phyloP scores from a whole-genome alignment of 2,888 invertebrate species.

The Proisotoma minuta region DNA sequence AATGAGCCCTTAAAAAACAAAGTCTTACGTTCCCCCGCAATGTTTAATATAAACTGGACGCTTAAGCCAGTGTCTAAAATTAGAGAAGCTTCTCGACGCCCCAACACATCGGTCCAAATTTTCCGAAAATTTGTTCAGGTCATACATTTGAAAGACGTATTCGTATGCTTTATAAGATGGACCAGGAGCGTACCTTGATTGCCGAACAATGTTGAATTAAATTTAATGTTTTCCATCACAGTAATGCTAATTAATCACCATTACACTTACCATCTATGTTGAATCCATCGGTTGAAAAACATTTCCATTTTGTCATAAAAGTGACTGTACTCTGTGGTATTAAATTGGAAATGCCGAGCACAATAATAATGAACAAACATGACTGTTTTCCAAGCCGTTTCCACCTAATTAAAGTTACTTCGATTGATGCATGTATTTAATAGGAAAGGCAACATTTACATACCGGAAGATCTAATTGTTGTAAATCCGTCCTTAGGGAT shows the following conservation, averaged over 20 bases:
- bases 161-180: conserved; percentile 24
- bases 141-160: conserved; percentile 34
- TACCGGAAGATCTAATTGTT: conserved; percentile 26
- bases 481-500: conserved; percentile 24
- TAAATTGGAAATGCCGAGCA: conserved; percentile 26
- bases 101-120: conserved; percentile 34
- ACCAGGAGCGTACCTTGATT: conserved; percentile 34
- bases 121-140: conserved; percentile 25
- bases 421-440: too few species aligned
- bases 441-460: too few species aligned
- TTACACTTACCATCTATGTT: conserved; percentile 31
- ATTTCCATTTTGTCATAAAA: conserved; percentile 35
- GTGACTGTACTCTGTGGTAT: conserved; percentile 20
- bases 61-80: conserved; percentile 31
- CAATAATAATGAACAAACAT: conserved; percentile 41
- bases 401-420: too few species aligned
- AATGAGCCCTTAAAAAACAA: too few species aligned
- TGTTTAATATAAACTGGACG: conserved; percentile 20
- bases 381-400: conserved; percentile 37
- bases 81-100: conserved; percentile 30
- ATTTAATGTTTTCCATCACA: too few species aligned
- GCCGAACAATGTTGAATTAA: too few species aligned
- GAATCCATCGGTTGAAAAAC: conserved; percentile 39
- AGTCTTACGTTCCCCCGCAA: conserved; percentile 25
- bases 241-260: too few species aligned